Base-by-base conservation (phyloP, 2,888 invertebrate species). In the Laspeyria flexula region DNA sequence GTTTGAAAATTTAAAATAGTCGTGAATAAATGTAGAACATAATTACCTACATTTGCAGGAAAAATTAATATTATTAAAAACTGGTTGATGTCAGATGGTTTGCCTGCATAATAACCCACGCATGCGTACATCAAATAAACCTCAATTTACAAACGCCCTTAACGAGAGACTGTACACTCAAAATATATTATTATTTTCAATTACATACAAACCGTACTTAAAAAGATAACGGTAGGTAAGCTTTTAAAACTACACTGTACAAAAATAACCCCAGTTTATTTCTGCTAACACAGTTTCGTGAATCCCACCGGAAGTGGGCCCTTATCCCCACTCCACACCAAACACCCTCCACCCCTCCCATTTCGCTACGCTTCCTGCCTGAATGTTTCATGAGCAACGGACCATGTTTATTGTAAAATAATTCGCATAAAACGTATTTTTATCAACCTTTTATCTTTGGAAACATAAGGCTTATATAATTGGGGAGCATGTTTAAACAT, bases 371-470 rank as follows among this genome's bases (percentile, higher is more conserved):
- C 37, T 65, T 66, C 65, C 65, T 60, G 51, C 37, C 55, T 74
- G 73, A 73, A 75, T 71, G 67, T 75, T 74, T 74, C 68, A 75
- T 74, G 34, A 49, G 39, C 33, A 21, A 48, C 37, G 13, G 11
- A n/a, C 10, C 25, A 27, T 12, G 38, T 16, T 31, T 13, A 31
- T 31, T 31, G 13, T 31, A 7, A 31, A 31, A 31, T 31, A 31
- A 13, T 9, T 9, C 54, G 45, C 41, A 16, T 51, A 41, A 44
- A 12, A 13, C n/a, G 6, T 30, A 5, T 5, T 11, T n/a, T 31
- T 31, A 31, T 31, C 5, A 31, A 6, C 15, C 11, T 11, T 31
- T 6, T 31, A 31, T 31, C 13, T 31, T 31, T 31, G 25, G 1
- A 7, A 31, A 13, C 12, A 31, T 15, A 5, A 11, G 30, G 30